Evolutionary conservation across 2,888 invertebrate species (phyloP), one percentile per base, ranked within the genome.

Genomic region (Isoperla grammatica): DNA sequence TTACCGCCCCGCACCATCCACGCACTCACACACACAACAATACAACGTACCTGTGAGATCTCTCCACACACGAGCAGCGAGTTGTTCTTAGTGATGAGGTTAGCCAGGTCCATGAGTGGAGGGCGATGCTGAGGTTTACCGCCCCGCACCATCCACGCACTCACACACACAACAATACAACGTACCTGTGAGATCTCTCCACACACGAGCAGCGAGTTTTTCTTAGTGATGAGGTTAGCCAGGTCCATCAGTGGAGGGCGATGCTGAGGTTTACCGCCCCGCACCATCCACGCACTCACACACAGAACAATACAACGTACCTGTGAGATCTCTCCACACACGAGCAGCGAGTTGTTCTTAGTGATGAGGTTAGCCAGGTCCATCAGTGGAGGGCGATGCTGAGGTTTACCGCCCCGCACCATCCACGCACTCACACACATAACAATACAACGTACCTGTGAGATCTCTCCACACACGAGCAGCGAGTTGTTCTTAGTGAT

Each of bases 331-430:
- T 95, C 93, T 2, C 91, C 97, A 67, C 93, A 88, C 57, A 98
- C 83, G 78, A 98, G 83, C 3, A 98, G 79, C 0, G 95, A 92
- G 69, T 90, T 87, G 67, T 91, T 85, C 73, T 95, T 96, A 12
- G 96, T 96, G 65, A 99, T 88, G 67, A 91, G 82, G 71, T 89
- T 85, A 0, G 89, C 95, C 67, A 99, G 87, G 74, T 97, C 96
- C 1, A 97, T 81, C 0, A 99, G 78, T 0, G 94, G 89, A 1
- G 96, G 95, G 35, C 98, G 79, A 2, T 84, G 79, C 63, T 87
- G 86, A 0, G 96, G 95, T 63, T 86, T 78, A 0, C 96, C 97
- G 1, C 88, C 83, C 39, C 98, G 78, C 37, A 95, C 89, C 68
- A 98, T n/a, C n/a, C n/a, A n/a, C n/a, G n/a, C n/a, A n/a, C n/a